Evolutionary conservation across 2,113 vertebrate species (phyloP).

Genomic region (Butastur rufipennis): DNA sequence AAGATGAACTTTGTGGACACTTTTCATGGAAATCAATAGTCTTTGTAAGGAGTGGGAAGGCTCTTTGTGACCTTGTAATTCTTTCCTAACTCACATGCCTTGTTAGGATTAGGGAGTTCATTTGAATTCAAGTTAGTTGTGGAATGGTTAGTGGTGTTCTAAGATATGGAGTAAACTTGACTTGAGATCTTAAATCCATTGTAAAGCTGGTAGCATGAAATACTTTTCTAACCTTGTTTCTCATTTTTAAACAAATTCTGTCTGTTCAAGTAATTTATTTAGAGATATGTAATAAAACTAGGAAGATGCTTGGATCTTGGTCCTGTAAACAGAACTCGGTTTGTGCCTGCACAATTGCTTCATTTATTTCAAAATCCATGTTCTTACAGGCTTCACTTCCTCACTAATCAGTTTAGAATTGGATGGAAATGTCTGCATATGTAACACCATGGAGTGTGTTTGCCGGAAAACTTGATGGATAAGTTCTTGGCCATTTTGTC

Average conservation of each 20-base stretch:
- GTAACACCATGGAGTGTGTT: neutral
- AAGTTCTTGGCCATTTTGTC: neutral
- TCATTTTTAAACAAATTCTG: neutral
- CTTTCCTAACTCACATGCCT: neutral
- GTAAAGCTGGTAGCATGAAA: neutral
- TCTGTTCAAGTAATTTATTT: neutral
- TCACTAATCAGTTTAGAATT: neutral
- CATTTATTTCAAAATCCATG: neutral
- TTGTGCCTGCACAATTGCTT: neutral
- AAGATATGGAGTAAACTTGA: neutral
- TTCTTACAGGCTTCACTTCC: neutral
- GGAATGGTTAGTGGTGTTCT: neutral
- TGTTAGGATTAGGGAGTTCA: neutral
- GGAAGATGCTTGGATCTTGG: neutral
- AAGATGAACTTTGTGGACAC: neutral
- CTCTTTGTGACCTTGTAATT: neutral
- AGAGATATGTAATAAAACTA: neutral
- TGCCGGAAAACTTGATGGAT: neutral
- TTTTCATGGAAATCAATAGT: neutral
- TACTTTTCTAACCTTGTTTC: neutral
- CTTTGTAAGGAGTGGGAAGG: neutral
- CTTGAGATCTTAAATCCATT: neutral
- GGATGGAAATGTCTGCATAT: neutral
- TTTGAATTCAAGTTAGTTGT: neutral
- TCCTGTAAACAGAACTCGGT: neutral